Evolutionary conservation across 1,140 invertebrate species (phyloP), one percentile per base, ranked within the genome.

Genomic region (Aphelinus atriplicis): DNA sequence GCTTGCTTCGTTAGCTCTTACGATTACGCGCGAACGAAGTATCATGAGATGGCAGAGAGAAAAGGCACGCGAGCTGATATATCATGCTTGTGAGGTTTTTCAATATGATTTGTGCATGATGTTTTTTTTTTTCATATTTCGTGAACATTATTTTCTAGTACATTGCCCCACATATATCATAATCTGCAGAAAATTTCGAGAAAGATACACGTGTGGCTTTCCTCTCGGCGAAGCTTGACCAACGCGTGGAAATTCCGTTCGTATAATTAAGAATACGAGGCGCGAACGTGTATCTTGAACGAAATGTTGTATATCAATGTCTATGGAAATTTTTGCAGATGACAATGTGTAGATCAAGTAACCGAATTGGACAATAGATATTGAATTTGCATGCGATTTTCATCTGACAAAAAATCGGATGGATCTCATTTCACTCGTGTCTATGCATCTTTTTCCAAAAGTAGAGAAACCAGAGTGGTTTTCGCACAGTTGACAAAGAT

Each of bases 11-110:
- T 76, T 76, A 71, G 64, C 67, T 68, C 47, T 72, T 68, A 55
- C 45, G 57, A 76, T 76, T 62, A 51, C n/a, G 47, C 47, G 45
- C 53, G 7, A 5, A 72, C 48, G 61, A 58, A 43, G 50, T 61
- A 67, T 71, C 62, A 56, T 63, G 48, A 61, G 69, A 71, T 76
- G 64, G 68, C 57, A 79, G 78, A 79, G 80, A 79, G 78, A 77
- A 84, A 82, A 84, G 80, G 83, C 83, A 84, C 83, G 82, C 82
- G 82, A 85, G 83, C 81, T 82, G 81, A 84, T 82, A 84, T 83
- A 84, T 75, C 51, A 73, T 81, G 84, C 83, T 86, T 86, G 83
- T 79, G 84, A 85, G 85, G 85, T 86, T 85, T 85, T 86, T 84
- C 77, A 47, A 63, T 76, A 63, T 76, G 43, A 81, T 81, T 83